phyloP scores from a whole-genome alignment of 2,888 invertebrate species.

The Auanema freiburgensis region DNA sequence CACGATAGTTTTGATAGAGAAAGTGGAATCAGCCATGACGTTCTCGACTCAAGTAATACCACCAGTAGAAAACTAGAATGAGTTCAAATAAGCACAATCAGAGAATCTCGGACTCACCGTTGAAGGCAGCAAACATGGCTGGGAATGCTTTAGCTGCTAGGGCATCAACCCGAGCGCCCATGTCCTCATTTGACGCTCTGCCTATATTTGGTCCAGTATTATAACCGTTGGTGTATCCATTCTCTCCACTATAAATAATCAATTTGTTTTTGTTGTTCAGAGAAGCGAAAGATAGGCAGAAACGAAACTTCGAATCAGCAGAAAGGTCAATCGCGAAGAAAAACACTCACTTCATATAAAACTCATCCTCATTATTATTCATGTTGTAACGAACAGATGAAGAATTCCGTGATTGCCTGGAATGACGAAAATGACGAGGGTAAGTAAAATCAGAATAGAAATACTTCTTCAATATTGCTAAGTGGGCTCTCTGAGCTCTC shows the following conservation, averaged over 20 bases:
- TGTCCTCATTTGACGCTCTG: constrained; percentile 26
- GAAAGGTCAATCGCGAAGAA: not conserved
- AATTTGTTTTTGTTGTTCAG: constrained; percentile 1
- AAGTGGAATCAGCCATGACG: constrained; percentile 13
- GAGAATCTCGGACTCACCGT: constrained; percentile 42
- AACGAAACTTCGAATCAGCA: not conserved
- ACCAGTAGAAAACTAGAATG: constrained; percentile 62
- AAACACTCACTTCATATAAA: not conserved
- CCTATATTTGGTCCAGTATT: constrained; percentile 8
- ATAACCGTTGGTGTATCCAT: constrained; percentile 17
- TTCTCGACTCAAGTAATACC: constrained; percentile 59
- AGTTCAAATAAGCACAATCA: too few species aligned
- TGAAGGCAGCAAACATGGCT: constrained; percentile 59
- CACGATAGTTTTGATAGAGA: too few species aligned
- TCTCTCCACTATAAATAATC: constrained; percentile 27
- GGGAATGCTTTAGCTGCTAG: constrained; percentile 61
- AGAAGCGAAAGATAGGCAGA: too few species aligned
- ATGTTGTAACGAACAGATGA: constrained; percentile 33
- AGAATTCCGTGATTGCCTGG: not conserved
- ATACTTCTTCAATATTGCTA: constrained; percentile 13
- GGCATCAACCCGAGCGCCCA: constrained; percentile 56
- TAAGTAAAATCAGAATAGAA: not conserved
- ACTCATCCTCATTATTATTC: constrained; percentile 40
- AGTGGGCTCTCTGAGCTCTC: constrained; percentile 34
- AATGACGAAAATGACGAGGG: not conserved